A percentile compares a stretch with the other conserved stretches of the same genome.
phyloP scores from a whole-genome alignment of 1,140 invertebrate genomes.

The Apis laboriosa region DNA sequence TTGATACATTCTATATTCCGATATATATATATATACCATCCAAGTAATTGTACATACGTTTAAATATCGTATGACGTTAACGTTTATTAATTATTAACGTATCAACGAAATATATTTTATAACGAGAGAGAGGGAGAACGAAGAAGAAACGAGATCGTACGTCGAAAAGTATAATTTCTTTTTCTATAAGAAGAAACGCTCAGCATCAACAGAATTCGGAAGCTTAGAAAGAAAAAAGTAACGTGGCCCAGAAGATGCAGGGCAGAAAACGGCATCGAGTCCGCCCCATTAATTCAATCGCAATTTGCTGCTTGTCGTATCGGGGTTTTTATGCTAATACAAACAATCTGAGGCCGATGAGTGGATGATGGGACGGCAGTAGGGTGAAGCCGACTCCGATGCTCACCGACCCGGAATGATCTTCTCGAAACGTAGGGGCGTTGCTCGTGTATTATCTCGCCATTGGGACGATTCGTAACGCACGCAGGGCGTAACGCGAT shows the following conservation, averaged over 20 bases:
- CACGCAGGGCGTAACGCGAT: constrained; percentile 46
- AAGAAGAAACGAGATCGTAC: too few species aligned
- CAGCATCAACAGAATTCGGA: neutral
- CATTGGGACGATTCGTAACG: constrained; percentile 57
- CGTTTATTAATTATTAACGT: neutral
- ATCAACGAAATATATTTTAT: neutral
- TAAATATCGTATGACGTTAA: neutral
- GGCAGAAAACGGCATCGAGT: neutral
- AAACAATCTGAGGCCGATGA: constrained; percentile 62
- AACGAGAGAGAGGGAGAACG: too few species aligned
- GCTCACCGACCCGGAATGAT: constrained; percentile 67
- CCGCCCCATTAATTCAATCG: constrained; percentile 41
- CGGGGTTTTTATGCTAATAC: constrained; percentile 59
- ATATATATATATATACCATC: neutral
- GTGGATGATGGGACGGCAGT: constrained; percentile 35
- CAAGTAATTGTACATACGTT: neutral
- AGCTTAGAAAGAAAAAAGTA: neutral
- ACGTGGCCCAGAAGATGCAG: too few species aligned
- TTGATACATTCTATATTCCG: constrained; percentile 26
- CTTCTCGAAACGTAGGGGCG: constrained; percentile 59
- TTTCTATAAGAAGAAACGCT: too few species aligned
- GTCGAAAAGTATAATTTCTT: too few species aligned
- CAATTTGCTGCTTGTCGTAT: constrained; percentile 55
- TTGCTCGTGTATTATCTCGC: constrained; percentile 62
- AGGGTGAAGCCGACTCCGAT: constrained; percentile 48